Evolutionary conservation across 1,140 invertebrate genomes (phyloP).

Genomic region (Hyposmocoma kahamanoa): DNA sequence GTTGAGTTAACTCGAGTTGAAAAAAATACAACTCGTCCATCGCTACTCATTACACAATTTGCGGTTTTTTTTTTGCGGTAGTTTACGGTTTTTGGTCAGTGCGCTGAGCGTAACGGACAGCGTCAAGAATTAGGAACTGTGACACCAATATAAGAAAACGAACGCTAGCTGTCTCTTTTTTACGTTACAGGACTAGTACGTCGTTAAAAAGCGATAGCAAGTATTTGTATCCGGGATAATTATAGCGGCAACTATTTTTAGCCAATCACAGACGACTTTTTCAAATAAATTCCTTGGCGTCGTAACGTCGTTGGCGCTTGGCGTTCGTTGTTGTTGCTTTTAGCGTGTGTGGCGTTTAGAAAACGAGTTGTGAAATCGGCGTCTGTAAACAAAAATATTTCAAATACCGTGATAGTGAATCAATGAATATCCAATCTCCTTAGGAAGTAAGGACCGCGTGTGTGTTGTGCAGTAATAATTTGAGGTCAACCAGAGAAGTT

Average conservation of each 20-base stretch:
- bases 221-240: conserved; percentile 13
- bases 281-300: conserved; percentile 42
- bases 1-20: no score
- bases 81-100: not conserved
- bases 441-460: conserved; percentile 27
- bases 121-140: not conserved
- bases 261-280: conserved; percentile 52
- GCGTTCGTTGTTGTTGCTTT: conserved; percentile 26
- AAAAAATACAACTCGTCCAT: no score
- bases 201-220: conserved; percentile 8
- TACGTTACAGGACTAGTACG: no score
- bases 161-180: not conserved
- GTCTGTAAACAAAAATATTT: conserved; percentile 1
- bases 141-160: not conserved
- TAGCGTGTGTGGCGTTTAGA: conserved; percentile 15
- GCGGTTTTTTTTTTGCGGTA: no score
- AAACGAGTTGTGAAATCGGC: conserved; percentile 9
- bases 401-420: not conserved
- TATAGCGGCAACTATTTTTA: conserved; percentile 33
- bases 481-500: conserved; percentile 31
- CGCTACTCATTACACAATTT: no score
- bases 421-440: conserved; percentile 14
- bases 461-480: conserved; percentile 37
- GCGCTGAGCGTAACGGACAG: no score
- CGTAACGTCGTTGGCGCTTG: conserved; percentile 51